Base-by-base conservation (phyloP, 2,888 invertebrate genomes). In the Gymnoscelis rufifasciata region DNA sequence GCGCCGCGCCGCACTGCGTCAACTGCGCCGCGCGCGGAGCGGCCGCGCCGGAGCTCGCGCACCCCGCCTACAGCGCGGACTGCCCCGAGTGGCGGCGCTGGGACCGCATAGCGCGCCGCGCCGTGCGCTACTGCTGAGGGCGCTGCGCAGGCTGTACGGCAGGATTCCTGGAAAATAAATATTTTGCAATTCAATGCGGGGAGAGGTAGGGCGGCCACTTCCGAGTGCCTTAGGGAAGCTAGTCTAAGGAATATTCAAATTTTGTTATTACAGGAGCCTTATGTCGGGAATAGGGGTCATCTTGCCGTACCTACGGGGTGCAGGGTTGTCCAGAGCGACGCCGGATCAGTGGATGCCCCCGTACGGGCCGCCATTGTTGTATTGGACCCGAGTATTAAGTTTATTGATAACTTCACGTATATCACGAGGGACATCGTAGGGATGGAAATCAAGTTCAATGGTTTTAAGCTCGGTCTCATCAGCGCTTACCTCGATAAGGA, bases 91-190 rank as follows among this genome's bases (percentile, higher is more conserved):
- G 28, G 42, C 12, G 8, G 19, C 3, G 12, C 1, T 31, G 31
- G 40, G 31, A 24, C 13, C 8, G 24, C 13, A 13, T 40, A 31
- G 40, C 14, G n/a, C 12, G 35, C 1, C 23, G 15, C 1, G 23
- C 10, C 6, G 35, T 35, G 7, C n/a, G 35, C 6, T 35, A 35
- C 11, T 35, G 35, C 35, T 35, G 35, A 35, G 35, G 35, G 35
- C 35, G n/a, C 35, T 19, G 7, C n/a, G 7, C 3, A n/a, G n/a
- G n/a, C n/a, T n/a, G n/a, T n/a, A n/a, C n/a, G 3, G 19, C 2
- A 19, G 2, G 3, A 19, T 5, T 3, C 10, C 7, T 0, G 3
- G 8, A 31, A 14, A 8, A 1, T 35, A 19, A 35, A 35, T 7
- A 1, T 35, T 6, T 3, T 35, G 5, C 35, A 35, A 7, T 35